Percentiles rank a stretch among this genome's conserved stretches.
Evolutionary conservation across 2,888 invertebrate genomes (phyloP).

Genomic region (Rhagonycha lutea): DNA sequence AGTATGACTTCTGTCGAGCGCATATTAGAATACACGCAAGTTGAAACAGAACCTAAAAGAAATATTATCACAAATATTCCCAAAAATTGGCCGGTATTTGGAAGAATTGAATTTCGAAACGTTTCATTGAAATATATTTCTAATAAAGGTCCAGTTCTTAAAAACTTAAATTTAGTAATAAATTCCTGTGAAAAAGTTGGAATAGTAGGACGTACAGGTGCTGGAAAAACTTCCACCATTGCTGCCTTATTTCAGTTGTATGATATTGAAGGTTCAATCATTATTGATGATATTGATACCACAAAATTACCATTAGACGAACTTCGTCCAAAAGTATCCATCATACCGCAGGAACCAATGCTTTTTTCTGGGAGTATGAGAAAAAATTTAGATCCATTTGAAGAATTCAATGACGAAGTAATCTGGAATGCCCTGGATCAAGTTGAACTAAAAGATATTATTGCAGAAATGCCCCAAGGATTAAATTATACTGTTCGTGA

Average conservation of each 20-base stretch:
- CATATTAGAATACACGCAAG: slow-evolving; percentile 74
- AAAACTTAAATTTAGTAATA: slow-evolving; percentile 68
- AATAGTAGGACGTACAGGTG: slow-evolving; percentile 82
- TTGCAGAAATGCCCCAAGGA: slow-evolving; percentile 55
- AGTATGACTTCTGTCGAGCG: slow-evolving; percentile 90
- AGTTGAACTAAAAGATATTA: slow-evolving; percentile 59
- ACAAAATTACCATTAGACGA: slow-evolving; percentile 72
- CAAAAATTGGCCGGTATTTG: slow-evolving; percentile 72
- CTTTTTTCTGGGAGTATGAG: slow-evolving; percentile 86
- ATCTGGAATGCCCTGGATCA: slow-evolving; percentile 83
- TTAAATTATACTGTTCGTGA: slow-evolving; percentile 72
- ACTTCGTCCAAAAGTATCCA: slow-evolving; percentile 77
- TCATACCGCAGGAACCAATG: slow-evolving; percentile 87
- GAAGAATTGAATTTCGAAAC: slow-evolving; percentile 69
- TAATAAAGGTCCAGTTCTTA: slow-evolving; percentile 75
- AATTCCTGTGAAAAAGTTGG: slow-evolving; percentile 74
- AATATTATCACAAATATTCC: slow-evolving; percentile 63
- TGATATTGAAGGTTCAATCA: slow-evolving; percentile 74
- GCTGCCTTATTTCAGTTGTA: slow-evolving; percentile 81
- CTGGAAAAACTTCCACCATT: slow-evolving; percentile 79
- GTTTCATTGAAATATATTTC: slow-evolving; percentile 75
- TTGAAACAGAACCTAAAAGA: slow-evolving; percentile 72
- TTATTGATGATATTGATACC: slow-evolving; percentile 79
- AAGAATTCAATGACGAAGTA: slow-evolving; percentile 73
- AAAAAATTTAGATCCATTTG: slow-evolving; percentile 89